Evolutionary conservation across 2,888 invertebrate species (phyloP).

Genomic region (Latrodectus hesperus): DNA sequence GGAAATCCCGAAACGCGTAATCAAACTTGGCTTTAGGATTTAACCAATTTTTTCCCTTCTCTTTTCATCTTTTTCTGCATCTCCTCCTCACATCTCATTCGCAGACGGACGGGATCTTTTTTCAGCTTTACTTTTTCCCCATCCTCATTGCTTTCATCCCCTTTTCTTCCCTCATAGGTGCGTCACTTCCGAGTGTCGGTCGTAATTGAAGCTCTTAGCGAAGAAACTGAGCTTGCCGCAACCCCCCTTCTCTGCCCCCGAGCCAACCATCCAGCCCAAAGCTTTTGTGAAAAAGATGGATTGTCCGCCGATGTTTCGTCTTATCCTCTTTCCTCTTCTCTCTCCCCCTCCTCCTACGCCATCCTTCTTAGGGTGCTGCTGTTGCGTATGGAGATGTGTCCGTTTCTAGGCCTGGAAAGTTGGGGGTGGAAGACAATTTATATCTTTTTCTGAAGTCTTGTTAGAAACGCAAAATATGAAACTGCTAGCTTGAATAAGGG

Average conservation of each 20-base stretch:
- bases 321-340: not conserved
- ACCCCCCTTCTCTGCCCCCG: conserved; percentile 6
- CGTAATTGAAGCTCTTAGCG: conserved; percentile 61
- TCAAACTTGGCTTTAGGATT: not conserved
- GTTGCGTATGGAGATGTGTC: conserved; percentile 55
- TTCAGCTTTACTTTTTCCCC: conserved; percentile 11
- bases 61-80: not conserved
- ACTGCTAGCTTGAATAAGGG: conserved; percentile 19
- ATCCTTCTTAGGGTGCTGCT: conserved; percentile 17
- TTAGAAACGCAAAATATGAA: conserved; percentile 47
- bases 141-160: conserved; percentile 16
- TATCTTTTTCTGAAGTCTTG: conserved; percentile 45
- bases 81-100: not conserved
- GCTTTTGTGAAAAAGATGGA: conserved; percentile 53
- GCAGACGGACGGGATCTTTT: conserved; percentile 21
- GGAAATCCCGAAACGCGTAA: no score
- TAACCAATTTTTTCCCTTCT: not conserved
- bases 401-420: conserved; percentile 1
- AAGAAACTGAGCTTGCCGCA: conserved; percentile 29
- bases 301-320: conserved; percentile 38
- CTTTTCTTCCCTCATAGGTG: conserved; percentile 11
- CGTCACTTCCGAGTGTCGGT: conserved; percentile 50
- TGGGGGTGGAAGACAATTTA: conserved; percentile 20
- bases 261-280: not conserved
- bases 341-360: not conserved